A percentile compares a stretch with the other conserved stretches of the same genome.
Evolutionary conservation across 2,797 vertebrate genomes (phyloP).

Genomic region (Sebastes taczanowskii): DNA sequence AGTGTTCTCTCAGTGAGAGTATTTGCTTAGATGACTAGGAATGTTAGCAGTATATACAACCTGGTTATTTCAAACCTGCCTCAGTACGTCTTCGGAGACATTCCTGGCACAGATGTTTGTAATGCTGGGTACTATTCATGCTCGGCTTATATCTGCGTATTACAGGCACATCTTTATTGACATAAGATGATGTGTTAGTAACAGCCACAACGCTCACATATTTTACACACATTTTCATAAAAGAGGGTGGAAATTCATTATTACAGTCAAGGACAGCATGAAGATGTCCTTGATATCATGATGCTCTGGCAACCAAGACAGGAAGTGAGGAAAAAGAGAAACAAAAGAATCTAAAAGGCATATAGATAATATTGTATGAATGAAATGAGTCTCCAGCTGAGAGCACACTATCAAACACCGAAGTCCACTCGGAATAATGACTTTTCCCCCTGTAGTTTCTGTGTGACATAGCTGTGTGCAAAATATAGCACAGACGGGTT

Average conservation of each 20-base stretch:
- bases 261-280: conserved; percentile 18
- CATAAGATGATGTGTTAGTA: neutral
- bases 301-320: neutral
- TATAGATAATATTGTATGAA: conserved; percentile 9
- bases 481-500: conserved; percentile 20
- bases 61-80: conserved; percentile 1
- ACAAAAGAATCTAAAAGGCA: neutral
- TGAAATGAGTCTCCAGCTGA: neutral
- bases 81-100: neutral
- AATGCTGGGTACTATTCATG: neutral
- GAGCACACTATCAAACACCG: neutral
- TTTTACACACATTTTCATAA: conserved; percentile 4
- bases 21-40: conserved; percentile 17
- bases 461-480: conserved; percentile 17
- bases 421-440: conserved; percentile 6
- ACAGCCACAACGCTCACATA: neutral
- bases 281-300: conserved; percentile 16
- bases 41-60: neutral
- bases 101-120: conserved; percentile 9
- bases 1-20: conserved; percentile 18
- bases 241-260: neutral
- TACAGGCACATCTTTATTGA: neutral
- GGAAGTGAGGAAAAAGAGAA: conserved; percentile 1
- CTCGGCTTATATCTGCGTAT: neutral
- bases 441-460: conserved; percentile 5